A percentile compares a stretch with the other conserved stretches of the same genome.
Evolutionary conservation across 2,797 vertebrate species (phyloP).

Genomic region (Macrochelys suwanniensis): DNA sequence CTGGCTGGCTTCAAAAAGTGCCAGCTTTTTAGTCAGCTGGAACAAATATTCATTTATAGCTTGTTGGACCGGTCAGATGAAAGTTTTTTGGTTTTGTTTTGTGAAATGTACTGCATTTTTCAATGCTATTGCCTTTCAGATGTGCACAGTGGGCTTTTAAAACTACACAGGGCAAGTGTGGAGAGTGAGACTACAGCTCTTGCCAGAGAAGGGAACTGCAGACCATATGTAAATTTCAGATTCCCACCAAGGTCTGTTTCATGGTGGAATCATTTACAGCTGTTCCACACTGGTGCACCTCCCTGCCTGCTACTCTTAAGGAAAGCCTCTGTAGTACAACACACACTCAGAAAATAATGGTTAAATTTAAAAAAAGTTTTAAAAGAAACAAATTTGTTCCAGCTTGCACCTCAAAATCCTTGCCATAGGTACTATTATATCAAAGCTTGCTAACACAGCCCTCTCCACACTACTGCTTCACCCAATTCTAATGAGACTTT

Average conservation of each 20-base stretch:
- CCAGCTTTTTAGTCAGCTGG: background rate
- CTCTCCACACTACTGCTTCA: background rate
- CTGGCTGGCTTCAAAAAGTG: background rate
- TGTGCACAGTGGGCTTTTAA: slow-evolving; percentile 32
- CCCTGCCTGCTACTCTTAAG: background rate
- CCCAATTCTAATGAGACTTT: background rate
- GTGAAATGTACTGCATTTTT: slow-evolving; percentile 7
- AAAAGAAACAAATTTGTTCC: slow-evolving; percentile 55
- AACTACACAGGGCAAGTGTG: background rate
- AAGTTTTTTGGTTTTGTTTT: background rate
- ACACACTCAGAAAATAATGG: background rate
- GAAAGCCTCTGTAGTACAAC: background rate
- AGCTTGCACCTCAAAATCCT: slow-evolving; percentile 8
- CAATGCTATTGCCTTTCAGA: slow-evolving; percentile 25
- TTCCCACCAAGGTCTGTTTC: slow-evolving; percentile 39
- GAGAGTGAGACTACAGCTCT: background rate
- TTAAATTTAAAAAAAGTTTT: background rate
- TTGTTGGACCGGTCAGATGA: background rate
- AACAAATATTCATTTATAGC: background rate
- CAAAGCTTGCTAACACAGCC: background rate
- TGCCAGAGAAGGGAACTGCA: slow-evolving; percentile 52
- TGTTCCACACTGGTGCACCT: slow-evolving; percentile 26
- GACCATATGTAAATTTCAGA: slow-evolving; percentile 51
- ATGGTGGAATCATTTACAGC: background rate
- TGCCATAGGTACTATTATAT: background rate